Percentiles rank a stretch among this genome's conserved stretches.
These are phyloP conservation scores for Lepus timidus DNA, from an alignment of 2,113 vertebrate species.

Conservation along the genomic window DNA sequence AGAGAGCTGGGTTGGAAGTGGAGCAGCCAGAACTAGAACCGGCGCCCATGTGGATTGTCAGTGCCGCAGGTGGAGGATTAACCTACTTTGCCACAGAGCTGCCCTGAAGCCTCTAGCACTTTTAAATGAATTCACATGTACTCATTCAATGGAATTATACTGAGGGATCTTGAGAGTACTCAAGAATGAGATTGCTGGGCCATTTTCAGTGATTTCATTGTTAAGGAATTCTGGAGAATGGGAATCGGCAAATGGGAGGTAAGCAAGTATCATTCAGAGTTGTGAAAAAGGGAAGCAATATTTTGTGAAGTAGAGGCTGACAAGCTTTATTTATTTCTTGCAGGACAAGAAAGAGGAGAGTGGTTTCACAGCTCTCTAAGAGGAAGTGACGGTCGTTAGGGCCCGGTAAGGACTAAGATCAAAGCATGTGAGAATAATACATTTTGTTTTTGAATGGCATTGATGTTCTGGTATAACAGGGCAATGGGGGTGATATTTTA, in stretches of 20 bases:
- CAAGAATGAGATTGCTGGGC: conserved; percentile 4
- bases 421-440: conserved; percentile 29
- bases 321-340: neutral
- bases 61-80: too few relatives aligned
- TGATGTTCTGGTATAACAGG: neutral
- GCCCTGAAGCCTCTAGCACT: neutral
- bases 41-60: too few relatives aligned
- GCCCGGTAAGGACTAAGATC: neutral
- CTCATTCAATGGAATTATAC: conserved; percentile 6
- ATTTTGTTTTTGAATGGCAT: neutral
- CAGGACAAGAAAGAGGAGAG: neutral
- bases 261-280: conserved; percentile 33
- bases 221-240: conserved; percentile 51
- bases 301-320: conserved; percentile 4
- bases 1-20: too few relatives aligned
- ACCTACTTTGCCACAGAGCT: too few relatives aligned
- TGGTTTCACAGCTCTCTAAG: neutral
- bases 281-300: conserved; percentile 12
- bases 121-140: conserved; percentile 21
- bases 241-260: conserved; percentile 18
- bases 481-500: neutral
- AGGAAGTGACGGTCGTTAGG: neutral
- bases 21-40: too few relatives aligned
- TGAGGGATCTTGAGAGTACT: neutral
- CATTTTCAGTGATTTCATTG: conserved; percentile 55